These are phyloP conservation scores for Aurelia sp. DNA, from an alignment of 30 jellyfish, hydroid and myxozoan species.

Conservation along the genomic window DNA sequence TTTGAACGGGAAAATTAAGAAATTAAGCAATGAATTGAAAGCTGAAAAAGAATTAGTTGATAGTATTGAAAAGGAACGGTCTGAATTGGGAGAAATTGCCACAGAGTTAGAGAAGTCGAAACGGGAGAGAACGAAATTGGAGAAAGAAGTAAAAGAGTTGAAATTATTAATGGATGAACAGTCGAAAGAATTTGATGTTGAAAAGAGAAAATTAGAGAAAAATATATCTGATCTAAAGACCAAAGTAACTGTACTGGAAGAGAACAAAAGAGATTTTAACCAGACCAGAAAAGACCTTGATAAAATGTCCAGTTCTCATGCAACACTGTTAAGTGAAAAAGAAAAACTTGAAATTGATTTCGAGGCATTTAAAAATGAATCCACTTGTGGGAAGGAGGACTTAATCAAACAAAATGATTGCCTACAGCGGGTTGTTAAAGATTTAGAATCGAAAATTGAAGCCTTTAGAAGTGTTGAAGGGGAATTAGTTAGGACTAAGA, in stretches of 20 bases:
- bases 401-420: slow-evolving; percentile 6
- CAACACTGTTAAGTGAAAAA: background rate
- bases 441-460: slow-evolving; percentile 4
- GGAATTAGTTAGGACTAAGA: slow-evolving; percentile 11
- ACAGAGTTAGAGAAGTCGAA: slow-evolving; percentile 17
- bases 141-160: background rate
- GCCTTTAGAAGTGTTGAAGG: slow-evolving; percentile 5
- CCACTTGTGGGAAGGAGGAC: slow-evolving; percentile 5
- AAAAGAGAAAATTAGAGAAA: background rate
- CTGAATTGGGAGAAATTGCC: background rate
- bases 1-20: slow-evolving; percentile 33
- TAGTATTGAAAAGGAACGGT: background rate
- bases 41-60: background rate
- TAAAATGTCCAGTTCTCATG: background rate
- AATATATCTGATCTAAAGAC: background rate
- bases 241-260: background rate
- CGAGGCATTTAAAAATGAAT: slow-evolving; percentile 6
- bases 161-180: background rate
- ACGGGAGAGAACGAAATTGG: background rate
- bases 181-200: background rate
- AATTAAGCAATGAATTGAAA: slow-evolving; percentile 3
- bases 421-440: slow-evolving; percentile 8
- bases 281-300: slow-evolving; percentile 1
- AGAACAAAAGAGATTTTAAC: background rate
- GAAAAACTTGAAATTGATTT: slow-evolving; percentile 9